These are phyloP conservation scores for Drosophila sturtevanti DNA, from an alignment of 1,140 invertebrate genomes.

Conservation along the genomic window DNA sequence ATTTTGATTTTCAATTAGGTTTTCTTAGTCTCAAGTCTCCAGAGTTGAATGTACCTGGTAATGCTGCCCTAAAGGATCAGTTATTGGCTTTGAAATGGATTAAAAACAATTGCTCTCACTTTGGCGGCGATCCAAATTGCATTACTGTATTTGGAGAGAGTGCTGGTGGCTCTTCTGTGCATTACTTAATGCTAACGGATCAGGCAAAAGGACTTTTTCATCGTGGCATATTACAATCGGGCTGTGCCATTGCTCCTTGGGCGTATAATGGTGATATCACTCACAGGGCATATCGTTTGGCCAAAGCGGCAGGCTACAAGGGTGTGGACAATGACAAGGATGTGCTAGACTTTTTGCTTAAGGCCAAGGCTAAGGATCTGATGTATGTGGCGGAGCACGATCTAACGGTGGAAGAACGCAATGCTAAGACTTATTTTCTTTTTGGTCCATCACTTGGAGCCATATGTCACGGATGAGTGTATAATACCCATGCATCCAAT, in stretches of 20 bases:
- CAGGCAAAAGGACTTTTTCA: constrained; percentile 83
- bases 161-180: constrained; percentile 83
- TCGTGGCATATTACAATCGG: constrained; percentile 82
- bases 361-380: constrained; percentile 84
- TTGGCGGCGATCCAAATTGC: constrained; percentile 83
- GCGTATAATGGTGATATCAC: constrained; percentile 53
- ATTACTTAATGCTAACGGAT: constrained; percentile 85
- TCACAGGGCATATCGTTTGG: constrained; percentile 56
- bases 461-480: constrained; percentile 60
- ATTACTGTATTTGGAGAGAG: constrained; percentile 83
- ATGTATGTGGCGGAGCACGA: constrained; percentile 79
- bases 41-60: constrained; percentile 83
- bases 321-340: constrained; percentile 73
- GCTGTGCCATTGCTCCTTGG: constrained; percentile 68
- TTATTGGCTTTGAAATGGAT: constrained; percentile 87
- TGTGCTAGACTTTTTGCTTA: constrained; percentile 64
- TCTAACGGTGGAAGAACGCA: constrained; percentile 57
- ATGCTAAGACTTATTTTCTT: constrained; percentile 56
- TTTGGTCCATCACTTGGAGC: constrained; percentile 82
- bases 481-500: constrained; percentile 76
- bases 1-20: constrained; percentile 38
- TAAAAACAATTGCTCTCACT: constrained; percentile 85
- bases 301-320: constrained; percentile 69
- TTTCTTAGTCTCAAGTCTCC: constrained; percentile 67
- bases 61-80: constrained; percentile 87